Evolutionary conservation across 2,113 vertebrate genomes (phyloP).

Genomic region (Bolborhynchus lineola): DNA sequence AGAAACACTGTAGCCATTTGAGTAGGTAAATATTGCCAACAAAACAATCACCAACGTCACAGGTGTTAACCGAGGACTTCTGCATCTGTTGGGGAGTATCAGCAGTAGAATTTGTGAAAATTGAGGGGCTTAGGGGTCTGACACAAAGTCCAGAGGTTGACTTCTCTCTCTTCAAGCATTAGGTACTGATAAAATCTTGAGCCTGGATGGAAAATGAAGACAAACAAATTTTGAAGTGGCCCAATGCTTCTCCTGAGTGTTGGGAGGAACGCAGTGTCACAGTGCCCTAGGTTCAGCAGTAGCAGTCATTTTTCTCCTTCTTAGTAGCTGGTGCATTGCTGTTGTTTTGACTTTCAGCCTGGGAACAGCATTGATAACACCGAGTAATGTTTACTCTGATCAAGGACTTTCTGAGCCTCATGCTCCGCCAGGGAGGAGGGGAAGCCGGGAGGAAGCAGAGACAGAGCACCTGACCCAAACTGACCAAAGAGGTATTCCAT

Average conservation of each 20-base stretch:
- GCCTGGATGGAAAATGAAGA: neutral
- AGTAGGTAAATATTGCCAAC: neutral
- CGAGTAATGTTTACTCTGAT: too few species aligned
- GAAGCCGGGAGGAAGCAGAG: too few species aligned
- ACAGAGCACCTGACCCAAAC: too few species aligned
- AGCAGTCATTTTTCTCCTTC: too few species aligned
- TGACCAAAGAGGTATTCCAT: too few species aligned
- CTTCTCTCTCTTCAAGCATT: neutral
- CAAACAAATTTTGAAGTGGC: accelerated
- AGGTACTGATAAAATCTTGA: neutral
- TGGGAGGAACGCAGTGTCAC: neutral
- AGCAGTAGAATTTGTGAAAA: neutral
- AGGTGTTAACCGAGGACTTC: neutral
- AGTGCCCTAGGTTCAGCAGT: neutral
- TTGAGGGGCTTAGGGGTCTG: neutral
- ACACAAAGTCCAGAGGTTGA: neutral
- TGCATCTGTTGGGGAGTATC: neutral
- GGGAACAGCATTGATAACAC: too few species aligned
- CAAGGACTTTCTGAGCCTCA: too few species aligned
- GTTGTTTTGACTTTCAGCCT: too few species aligned
- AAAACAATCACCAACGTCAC: neutral
- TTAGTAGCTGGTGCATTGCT: too few species aligned
- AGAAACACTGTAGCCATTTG: neutral
- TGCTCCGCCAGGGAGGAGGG: too few species aligned
- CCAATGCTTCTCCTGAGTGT: accelerated